phyloP scores from a whole-genome alignment of 2,797 vertebrate genomes.

The Mormyrops attenuatus region DNA sequence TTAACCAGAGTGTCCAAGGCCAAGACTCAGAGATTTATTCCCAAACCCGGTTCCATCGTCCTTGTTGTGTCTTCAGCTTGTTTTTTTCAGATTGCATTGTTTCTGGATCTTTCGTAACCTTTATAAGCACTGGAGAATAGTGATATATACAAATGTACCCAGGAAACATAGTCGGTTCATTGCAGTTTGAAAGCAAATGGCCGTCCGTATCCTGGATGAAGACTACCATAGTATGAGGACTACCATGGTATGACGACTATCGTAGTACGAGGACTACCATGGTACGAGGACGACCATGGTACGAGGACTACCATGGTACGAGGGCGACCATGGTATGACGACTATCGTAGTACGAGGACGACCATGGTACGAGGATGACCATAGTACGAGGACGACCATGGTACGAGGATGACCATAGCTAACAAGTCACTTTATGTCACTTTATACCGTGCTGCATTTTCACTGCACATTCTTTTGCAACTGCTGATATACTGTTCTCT shows the following conservation, averaged over 20 bases:
- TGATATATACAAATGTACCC: background rate
- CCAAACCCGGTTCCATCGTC: background rate
- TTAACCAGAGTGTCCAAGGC: background rate
- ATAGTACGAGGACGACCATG: too few relatives aligned
- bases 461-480: background rate
- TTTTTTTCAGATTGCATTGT: background rate
- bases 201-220: background rate
- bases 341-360: rapidly evolving
- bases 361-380: too few relatives aligned
- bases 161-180: background rate
- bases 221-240: too few relatives aligned
- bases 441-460: background rate
- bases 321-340: too few relatives aligned
- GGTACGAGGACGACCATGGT: too few relatives aligned
- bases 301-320: too few relatives aligned
- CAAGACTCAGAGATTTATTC: background rate
- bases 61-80: background rate
- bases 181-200: background rate
- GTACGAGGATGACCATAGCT: background rate
- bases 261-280: too few relatives aligned
- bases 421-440: background rate
- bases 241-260: too few relatives aligned
- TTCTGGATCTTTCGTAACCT: background rate
- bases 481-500: background rate
- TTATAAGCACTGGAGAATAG: background rate